Evolutionary conservation across 2,113 vertebrate genomes (phyloP).

Genomic region (Rhodinocichla rosea): DNA sequence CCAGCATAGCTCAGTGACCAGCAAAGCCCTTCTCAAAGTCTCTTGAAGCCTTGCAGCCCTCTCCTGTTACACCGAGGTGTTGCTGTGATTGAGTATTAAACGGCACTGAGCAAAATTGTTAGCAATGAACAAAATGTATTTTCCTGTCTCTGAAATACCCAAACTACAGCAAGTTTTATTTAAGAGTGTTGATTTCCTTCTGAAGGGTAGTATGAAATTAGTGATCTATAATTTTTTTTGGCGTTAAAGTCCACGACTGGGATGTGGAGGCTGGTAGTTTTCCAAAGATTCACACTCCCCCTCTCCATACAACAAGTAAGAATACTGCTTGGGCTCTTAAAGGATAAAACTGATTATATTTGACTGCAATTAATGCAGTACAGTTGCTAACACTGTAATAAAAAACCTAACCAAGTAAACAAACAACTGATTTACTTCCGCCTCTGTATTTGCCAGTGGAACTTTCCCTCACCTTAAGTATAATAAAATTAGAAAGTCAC

Average conservation of each 20-base stretch:
- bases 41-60: accelerated
- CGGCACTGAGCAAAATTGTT: background rate
- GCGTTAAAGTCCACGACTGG: accelerated
- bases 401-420: background rate
- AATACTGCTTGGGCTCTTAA: background rate
- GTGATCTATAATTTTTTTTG: background rate
- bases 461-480: background rate
- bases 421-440: background rate
- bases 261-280: background rate
- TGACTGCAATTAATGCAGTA: background rate
- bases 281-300: background rate
- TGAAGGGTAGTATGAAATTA: background rate
- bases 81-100: background rate
- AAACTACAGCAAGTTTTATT: background rate
- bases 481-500: background rate
- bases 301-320: background rate
- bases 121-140: background rate
- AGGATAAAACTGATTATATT: background rate
- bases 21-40: background rate
- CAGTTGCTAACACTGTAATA: background rate
- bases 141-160: background rate
- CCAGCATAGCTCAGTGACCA: background rate
- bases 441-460: background rate
- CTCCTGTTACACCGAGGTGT: background rate
- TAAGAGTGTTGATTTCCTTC: background rate